Evolutionary conservation across 1,140 invertebrate genomes (phyloP), one percentile per base, ranked within the genome.

Genomic region (Diabrotica virgifera): DNA sequence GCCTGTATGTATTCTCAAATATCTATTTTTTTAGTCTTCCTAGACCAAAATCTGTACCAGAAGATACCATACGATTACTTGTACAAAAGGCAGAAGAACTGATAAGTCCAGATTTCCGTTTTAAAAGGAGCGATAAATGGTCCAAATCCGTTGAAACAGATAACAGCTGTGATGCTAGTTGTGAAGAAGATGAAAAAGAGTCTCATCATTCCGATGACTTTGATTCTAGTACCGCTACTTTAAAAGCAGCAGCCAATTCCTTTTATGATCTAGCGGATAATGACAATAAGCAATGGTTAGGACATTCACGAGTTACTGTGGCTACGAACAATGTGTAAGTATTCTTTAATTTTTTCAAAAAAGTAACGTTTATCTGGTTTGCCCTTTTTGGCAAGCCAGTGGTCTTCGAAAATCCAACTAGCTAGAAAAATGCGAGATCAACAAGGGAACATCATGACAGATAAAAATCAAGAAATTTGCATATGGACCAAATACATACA

Each of bases 111-210:
- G 70, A 82, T 79, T 73, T 77, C 83, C 78, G 78, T 76, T 70
- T 71, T 59, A 89, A 89, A 76, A 80, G 88, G 53, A 86, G 90
- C 46, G 89, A 87, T 72, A 86, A 89, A 75, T 90, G 61, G 86
- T 84, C 72, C 66, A 82, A 66, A 71, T 78, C 74, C 64, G 81
- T 84, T 10, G 76, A 70, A 66, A 71, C 74, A 0, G 75, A 73
- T 61, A 72, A 78, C 59, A 77, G 75, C 76, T 95, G 94, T 78
- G 93, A 96, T 76, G 94, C 94, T 0, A 95, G 93, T 67, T 90
- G 92, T 14, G 93, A 95, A 81, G 92, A 93, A 64, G 95, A 92
- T 36, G 91, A 89, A 12, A 84, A 84, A 36, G 90, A 92, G 73
- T 90, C 89, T 0, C 83, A 89, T 65, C 86, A 86, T 4, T 91